Base-by-base conservation (phyloP, 2,888 invertebrate species). In the Blomia tropicalis region DNA sequence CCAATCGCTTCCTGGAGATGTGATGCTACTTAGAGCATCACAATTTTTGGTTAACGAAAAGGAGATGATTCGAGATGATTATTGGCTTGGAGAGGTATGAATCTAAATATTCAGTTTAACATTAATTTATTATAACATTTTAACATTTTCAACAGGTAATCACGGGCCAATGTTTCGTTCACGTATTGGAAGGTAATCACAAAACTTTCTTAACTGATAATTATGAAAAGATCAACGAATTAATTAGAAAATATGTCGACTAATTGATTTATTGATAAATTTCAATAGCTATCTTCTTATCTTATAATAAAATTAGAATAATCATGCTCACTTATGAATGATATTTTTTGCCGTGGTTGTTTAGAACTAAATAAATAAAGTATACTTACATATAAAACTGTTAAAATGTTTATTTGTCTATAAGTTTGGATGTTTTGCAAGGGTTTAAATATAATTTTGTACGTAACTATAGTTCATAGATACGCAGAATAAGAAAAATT, bases 21-120 rank as follows among this genome's bases (percentile, higher is more conserved):
- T 36, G 2, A 41, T 62, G 17, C 43, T 62, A 1, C 36, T 62
- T 14, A 31, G 62, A 62, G 62, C 62, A 7, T 23, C 54, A 36
- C 29, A 56, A 7, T 5, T 22, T 27, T 43, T 62, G 19, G 36
- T 62, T 17, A 36, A 32, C n/a, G 32, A 56, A 19, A 19, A 31
- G 3, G 29, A 36, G 4, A 56, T 27, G 25, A 36, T 56, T 11
- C n/a, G 25, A 19, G 2, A 4, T 2, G 56, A 56, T 25, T 56
- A 56, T 36, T 56, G 56, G 25, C 4, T 56, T 17, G 36, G 29
- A n/a, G 56, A 56, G 56, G 56, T 56, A 22, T 29, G 56, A 3
- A 51, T 17, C 17, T 4, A 5, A 47, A 5, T 47, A n/a, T 23
- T n/a, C n/a, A n/a, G n/a, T n/a, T n/a, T n/a, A n/a, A 51, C 2